phyloP scores from a whole-genome alignment of 2,797 vertebrate species.

The Channa striata region DNA sequence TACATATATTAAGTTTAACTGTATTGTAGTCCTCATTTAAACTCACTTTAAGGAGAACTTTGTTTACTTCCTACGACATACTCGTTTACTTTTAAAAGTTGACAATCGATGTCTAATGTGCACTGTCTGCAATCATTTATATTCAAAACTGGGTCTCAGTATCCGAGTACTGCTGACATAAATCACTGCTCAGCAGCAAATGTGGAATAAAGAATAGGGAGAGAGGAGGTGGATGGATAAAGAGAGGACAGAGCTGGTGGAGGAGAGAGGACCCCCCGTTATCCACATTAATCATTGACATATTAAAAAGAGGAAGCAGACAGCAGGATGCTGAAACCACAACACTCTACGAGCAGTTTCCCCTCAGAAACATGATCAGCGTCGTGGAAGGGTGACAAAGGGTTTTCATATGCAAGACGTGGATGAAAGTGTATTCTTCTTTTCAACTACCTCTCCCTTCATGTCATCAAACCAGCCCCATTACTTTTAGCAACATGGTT shows the following conservation, averaged over 20 bases:
- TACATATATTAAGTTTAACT: slow-evolving; percentile 6
- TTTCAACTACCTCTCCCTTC: slow-evolving; percentile 9
- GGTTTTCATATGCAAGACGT: slow-evolving; percentile 6
- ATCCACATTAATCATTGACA: slow-evolving; percentile 83
- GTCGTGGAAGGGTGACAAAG: not conserved
- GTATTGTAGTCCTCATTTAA: slow-evolving; percentile 8
- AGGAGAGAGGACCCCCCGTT: slow-evolving; percentile 66
- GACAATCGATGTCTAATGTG: slow-evolving; percentile 59
- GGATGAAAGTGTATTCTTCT: not conserved
- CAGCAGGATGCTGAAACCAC: slow-evolving; percentile 65
- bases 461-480: slow-evolving; percentile 11
- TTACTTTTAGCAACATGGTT: not conserved
- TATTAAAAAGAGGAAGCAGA: slow-evolving; percentile 65
- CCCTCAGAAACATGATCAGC: slow-evolving; percentile 28
- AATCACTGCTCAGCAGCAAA: slow-evolving; percentile 68
- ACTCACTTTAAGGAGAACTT: slow-evolving; percentile 24
- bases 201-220: slow-evolving; percentile 52
- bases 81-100: slow-evolving; percentile 32
- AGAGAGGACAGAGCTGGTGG: slow-evolving; percentile 72
- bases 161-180: slow-evolving; percentile 66
- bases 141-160: slow-evolving; percentile 61
- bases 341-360: slow-evolving; percentile 51
- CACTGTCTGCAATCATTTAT: slow-evolving; percentile 55
- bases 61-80: slow-evolving; percentile 26
- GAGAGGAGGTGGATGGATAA: slow-evolving; percentile 43